These are phyloP conservation scores for Linepithema humile DNA, from an alignment of 1,140 invertebrate genomes.

Conservation along the genomic window DNA sequence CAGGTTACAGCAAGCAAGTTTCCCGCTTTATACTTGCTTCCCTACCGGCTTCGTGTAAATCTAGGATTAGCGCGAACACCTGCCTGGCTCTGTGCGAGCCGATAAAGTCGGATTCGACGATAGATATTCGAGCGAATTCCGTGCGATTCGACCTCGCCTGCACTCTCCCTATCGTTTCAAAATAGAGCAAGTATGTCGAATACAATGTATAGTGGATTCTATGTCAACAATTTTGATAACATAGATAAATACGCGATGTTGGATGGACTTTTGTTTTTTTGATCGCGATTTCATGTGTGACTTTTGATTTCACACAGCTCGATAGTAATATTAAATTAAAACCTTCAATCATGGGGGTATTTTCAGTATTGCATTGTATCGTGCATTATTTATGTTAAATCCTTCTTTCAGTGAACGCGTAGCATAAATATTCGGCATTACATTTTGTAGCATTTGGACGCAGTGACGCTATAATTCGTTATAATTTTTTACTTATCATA, in stretches of 20 bases:
- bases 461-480: not conserved
- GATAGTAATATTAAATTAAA: not conserved
- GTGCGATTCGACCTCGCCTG: conserved; percentile 11
- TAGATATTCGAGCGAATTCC: conserved; percentile 36
- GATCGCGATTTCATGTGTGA: not conserved
- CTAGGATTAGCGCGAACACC: conserved; percentile 28
- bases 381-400: not conserved
- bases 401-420: not conserved
- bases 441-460: not conserved
- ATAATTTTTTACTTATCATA: not conserved
- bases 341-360: not conserved
- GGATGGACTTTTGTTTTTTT: not conserved
- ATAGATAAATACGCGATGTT: not conserved
- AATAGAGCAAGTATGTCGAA: not conserved
- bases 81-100: conserved; percentile 1
- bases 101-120: conserved; percentile 46
- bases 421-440: not conserved
- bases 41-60: conserved; percentile 15
- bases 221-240: not conserved
- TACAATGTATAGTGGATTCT: conserved; percentile 15
- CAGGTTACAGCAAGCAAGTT: not conserved
- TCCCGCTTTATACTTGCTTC: conserved; percentile 6
- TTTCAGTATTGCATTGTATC: not conserved
- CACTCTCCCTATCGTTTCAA: not conserved
- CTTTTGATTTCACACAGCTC: not conserved